Conservation (phyloP, 2,888 invertebrate genomes). For the Pseudolycoriella hygida region DNA sequence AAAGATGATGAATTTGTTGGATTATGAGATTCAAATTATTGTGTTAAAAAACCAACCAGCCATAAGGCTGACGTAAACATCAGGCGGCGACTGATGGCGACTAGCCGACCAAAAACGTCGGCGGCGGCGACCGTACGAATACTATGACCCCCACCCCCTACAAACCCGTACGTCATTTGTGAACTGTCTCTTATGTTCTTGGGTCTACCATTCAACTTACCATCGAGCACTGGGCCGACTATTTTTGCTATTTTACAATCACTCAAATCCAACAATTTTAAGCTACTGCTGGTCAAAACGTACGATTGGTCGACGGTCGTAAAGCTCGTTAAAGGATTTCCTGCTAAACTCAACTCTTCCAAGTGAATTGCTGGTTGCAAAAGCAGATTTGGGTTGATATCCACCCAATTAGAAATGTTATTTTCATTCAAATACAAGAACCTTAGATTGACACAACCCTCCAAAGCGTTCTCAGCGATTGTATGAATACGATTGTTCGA, state of each 20-base stretch:
- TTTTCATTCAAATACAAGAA: constrained; percentile 45
- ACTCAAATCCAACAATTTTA: constrained; percentile 40
- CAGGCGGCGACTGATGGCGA: too few species aligned
- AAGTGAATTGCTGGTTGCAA: constrained; percentile 33
- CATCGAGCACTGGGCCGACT: constrained; percentile 21
- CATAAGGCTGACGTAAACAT: too few species aligned
- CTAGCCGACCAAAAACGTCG: too few species aligned
- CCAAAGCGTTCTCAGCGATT: constrained; percentile 31
- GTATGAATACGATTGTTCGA: constrained; percentile 35
- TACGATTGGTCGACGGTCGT: constrained; percentile 32
- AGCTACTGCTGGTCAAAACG: constrained; percentile 36
- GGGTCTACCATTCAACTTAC: constrained; percentile 33
- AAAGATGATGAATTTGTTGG: too few species aligned
- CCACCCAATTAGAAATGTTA: constrained; percentile 37
- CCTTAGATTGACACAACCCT: constrained; percentile 36
- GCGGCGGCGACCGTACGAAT: too few species aligned
- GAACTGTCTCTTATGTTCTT: too few species aligned
- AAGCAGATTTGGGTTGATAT: constrained; percentile 35
- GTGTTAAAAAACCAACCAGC: too few species aligned
- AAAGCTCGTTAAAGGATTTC: constrained; percentile 39
- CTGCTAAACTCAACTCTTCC: constrained; percentile 41
- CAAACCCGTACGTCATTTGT: too few species aligned
- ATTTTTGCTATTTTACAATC: constrained; percentile 40
- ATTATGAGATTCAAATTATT: too few species aligned
- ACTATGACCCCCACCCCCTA: too few species aligned